Evolutionary conservation across 2,797 vertebrate species (phyloP), one percentile per base, ranked within the genome.

Genomic region (Schizopygopsis malacanthus): DNA sequence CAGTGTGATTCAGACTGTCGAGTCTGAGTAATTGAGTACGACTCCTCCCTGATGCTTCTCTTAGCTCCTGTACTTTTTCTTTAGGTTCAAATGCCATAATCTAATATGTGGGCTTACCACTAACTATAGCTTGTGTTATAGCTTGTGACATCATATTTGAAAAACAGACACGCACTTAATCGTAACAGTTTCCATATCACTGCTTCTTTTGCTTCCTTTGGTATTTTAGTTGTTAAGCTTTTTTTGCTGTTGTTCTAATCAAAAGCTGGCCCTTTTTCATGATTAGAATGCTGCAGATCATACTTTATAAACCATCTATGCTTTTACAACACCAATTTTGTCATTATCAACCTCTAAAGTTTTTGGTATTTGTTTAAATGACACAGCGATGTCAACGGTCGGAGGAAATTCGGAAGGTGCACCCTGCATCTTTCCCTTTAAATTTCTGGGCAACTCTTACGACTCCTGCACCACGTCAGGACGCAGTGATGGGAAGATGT

Each of bases 351-450:
- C 12, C 9, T 69, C 22, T 50, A 63, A 33, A n/a, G 9, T 37
- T 50, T n/a, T 52, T 37, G 39, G 6, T 41, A 3, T 81, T 73
- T 20, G 4, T 56, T 37, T n/a, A 10, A 52, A 54, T 25, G n/a
- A 12, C 79, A 13, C 91, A 99, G 98, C 98, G 69, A 95, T 99
- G 97, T 98, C 98, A 37, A 99, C 98, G 0, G 95, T 98, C 8
- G 98, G 98, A 4, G 98, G 98, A 13, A 99, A 99, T 81, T 94
- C 96, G 0, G 97, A 99, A 50, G 98, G 98, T 8, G 94, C 95
- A 11, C 98, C 98, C 0, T 99, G 98, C 2, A 95, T 94, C 18
- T 98, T 99, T 91, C 98, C 98, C 65, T 99, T 99, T 93, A 97
- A 95, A 79, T 99, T 99, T 92, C 93, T 99, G 70, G 96, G 97